Evolutionary conservation across 2,113 vertebrate species (phyloP).

Genomic region (Poecilia latipinna): DNA sequence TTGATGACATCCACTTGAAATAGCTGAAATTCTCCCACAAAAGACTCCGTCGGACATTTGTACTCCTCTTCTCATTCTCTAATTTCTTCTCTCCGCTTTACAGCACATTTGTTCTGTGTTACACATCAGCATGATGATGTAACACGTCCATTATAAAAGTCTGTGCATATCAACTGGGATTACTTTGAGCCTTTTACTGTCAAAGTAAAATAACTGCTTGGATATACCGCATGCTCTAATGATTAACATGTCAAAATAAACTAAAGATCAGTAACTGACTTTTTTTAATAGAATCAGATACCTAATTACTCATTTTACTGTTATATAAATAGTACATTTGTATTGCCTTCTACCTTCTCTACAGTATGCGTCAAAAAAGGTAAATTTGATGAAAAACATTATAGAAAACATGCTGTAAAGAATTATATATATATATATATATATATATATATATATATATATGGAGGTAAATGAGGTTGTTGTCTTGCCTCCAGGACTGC

Average conservation of each 20-base stretch:
- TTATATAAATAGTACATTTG: not conserved
- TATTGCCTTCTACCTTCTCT: not conserved
- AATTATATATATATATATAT: too few relatives aligned
- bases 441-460: too few relatives aligned
- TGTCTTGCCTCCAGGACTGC: too few relatives aligned
- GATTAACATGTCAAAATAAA: not conserved
- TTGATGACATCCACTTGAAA: constrained; percentile 23
- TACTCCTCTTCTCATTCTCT: not conserved
- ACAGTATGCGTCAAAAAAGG: too few relatives aligned
- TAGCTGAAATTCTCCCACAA: constrained; percentile 14
- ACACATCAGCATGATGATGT: constrained; percentile 2
- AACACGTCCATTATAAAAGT: constrained; percentile 1
- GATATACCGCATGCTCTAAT: not conserved
- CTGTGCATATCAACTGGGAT: not conserved
- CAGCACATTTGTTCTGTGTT: constrained; percentile 1
- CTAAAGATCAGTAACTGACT: not conserved
- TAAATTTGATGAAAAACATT: too few relatives aligned
- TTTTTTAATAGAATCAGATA: not conserved
- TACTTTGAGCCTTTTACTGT: not conserved
- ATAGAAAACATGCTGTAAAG: too few relatives aligned
- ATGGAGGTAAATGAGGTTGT: too few relatives aligned
- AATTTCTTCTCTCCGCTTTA: not conserved
- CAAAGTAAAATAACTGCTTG: not conserved
- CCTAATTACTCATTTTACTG: not conserved
- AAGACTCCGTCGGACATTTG: not conserved